A percentile compares a stretch with the other conserved stretches of the same genome.
Evolutionary conservation across 2,888 invertebrate genomes (phyloP).

Genomic region (Muschampia staudingeri): DNA sequence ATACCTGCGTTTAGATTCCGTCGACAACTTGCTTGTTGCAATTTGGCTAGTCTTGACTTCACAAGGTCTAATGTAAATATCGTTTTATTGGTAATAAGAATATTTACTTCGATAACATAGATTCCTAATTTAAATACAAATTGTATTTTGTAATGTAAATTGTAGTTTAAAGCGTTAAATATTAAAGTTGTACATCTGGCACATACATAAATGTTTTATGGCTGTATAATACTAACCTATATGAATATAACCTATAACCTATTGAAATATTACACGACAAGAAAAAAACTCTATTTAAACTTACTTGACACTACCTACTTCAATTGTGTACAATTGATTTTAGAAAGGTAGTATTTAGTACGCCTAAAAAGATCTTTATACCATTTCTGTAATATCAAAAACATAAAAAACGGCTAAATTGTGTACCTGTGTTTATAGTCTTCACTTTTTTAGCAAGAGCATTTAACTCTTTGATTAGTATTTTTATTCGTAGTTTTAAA

Average conservation of each 20-base stretch:
- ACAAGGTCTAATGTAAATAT: constrained; percentile 41
- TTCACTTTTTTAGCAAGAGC: neutral
- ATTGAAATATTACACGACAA: no score
- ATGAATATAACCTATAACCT: no score
- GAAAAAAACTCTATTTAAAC: neutral
- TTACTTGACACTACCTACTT: neutral
- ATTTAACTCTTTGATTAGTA: constrained; percentile 5
- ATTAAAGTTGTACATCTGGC: no score
- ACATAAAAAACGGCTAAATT: neutral
- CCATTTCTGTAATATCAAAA: constrained; percentile 11
- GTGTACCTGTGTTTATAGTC: constrained; percentile 11
- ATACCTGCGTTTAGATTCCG: constrained; percentile 36
- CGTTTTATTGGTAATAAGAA: constrained; percentile 1
- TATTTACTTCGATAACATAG: neutral
- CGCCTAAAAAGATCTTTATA: constrained; percentile 32
- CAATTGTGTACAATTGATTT: constrained; percentile 7
- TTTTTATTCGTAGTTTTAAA: constrained; percentile 6
- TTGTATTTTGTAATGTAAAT: no score
- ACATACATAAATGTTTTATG: no score
- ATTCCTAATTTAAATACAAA: neutral
- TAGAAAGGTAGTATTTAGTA: constrained; percentile 39
- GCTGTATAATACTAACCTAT: no score
- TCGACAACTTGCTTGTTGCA: constrained; percentile 36
- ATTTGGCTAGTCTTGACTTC: constrained; percentile 16
- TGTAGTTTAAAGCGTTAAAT: no score